Percentiles rank a stretch among this genome's conserved stretches.
Evolutionary conservation across 1,140 invertebrate species (phyloP).

Genomic region (Littorina saxatilis): DNA sequence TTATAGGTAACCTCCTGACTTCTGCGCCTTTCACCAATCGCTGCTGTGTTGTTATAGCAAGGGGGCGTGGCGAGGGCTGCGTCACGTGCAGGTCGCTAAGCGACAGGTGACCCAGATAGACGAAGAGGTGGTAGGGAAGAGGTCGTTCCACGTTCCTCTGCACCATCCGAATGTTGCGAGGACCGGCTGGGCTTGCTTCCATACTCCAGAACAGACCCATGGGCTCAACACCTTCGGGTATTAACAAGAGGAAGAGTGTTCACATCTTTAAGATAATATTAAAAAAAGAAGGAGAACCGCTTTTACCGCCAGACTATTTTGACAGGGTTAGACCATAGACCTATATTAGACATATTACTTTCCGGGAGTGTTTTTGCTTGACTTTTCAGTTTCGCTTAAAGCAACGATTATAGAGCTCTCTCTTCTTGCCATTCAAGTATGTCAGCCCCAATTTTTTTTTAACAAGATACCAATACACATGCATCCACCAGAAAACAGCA

Average conservation of each 20-base stretch:
- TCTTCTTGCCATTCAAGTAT: too few species aligned
- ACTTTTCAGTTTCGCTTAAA: too few species aligned
- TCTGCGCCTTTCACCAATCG: not conserved
- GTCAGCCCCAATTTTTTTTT: too few species aligned
- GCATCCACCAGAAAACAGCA: too few species aligned
- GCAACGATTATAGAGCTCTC: too few species aligned
- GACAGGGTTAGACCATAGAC: not conserved
- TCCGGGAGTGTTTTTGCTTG: not conserved
- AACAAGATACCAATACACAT: too few species aligned
- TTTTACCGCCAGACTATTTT: not conserved
- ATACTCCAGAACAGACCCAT: constrained; percentile 29
- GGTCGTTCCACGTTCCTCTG: not conserved
- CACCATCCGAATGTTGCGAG: not conserved
- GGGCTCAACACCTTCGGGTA: constrained; percentile 3
- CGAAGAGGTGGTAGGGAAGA: not conserved
- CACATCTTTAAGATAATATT: not conserved
- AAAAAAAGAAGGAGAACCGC: not conserved
- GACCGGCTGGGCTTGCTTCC: not conserved
- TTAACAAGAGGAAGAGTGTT: not conserved
- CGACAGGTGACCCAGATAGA: not conserved
- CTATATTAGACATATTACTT: not conserved
- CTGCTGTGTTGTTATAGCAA: not conserved
- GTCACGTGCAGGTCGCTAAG: not conserved
- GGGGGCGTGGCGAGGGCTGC: not conserved
- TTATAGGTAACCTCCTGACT: not conserved